Base-by-base conservation (phyloP, 2,113 vertebrate genomes). In the Ardeotis arabs region DNA sequence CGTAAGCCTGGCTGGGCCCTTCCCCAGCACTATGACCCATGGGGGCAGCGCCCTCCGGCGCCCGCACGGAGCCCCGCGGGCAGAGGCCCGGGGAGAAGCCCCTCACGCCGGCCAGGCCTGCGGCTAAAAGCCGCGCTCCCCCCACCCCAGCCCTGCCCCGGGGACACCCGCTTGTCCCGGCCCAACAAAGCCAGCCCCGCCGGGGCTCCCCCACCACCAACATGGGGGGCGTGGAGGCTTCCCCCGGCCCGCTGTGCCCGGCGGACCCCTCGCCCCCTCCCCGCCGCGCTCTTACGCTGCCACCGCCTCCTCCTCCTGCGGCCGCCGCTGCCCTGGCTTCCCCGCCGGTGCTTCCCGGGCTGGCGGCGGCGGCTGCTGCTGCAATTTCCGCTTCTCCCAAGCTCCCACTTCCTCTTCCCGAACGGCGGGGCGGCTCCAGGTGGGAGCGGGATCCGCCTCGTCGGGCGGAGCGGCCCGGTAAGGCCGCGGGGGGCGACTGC, bases 321-420 rank as follows among this genome's bases (percentile, higher is more conserved):
- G 73, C 87, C 49, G 45, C 39, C 52, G 55, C 56, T 35, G 41
- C 68, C 63, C 92, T 72, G 78, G 22, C 74, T 87, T 87, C 82
- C 45, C 47, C 13, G 60, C 87, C 75, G 79, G 10, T 62, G 84
- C 84, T 89, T 28, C 93, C 84, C 95, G 17, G 84, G 62, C 80
- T 47, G 79, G 47, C 86, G 80, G 87, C 98, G 93, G 62, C 77
- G 6, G 20, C 83, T n/a, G 50, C 85, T 92, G 97, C 98, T 97
- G 98, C 97, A 98, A 98, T 97, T 98, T 97, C 98, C 98, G 97
- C 95, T 94, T 94, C 93, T 98, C 96, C 97, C 90, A 77, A 87
- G 90, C 82, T 96, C 97, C 98, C 96, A 92, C 87, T 98, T 96
- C 98, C 97, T 96, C 97, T 95, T 96, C 95, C 94, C 92, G 41